Percentiles rank a stretch among this genome's conserved stretches.
Conservation (phyloP, 2,797 vertebrate species). For the Heterohyrax brucei region DNA sequence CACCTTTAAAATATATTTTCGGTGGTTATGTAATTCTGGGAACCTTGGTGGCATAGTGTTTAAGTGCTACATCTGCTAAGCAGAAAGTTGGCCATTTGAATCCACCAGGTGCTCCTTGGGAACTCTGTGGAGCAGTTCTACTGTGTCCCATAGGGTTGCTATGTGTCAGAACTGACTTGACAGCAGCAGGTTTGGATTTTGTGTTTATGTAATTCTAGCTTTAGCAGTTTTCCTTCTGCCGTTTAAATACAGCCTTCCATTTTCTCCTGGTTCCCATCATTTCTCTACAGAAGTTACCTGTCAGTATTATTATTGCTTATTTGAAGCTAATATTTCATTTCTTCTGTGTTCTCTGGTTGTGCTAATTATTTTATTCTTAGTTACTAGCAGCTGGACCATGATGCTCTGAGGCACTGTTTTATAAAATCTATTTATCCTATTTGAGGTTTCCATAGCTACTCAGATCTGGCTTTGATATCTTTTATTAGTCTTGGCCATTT, state of each 20-base stretch:
- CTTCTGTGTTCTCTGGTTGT: not conserved
- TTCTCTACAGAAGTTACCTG: not conserved
- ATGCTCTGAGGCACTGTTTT: not conserved
- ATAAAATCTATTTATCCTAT: not conserved
- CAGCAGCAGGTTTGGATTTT: too few relatives aligned
- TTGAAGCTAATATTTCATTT: conserved; percentile 8
- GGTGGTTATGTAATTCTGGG: not conserved
- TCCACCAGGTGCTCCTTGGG: too few relatives aligned
- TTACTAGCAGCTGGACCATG: not conserved
- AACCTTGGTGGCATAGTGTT: too few relatives aligned
- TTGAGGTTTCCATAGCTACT: not conserved
- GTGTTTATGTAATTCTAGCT: not conserved
- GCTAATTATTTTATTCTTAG: not conserved
- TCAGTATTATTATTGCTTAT: not conserved
- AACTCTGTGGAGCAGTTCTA: too few relatives aligned
- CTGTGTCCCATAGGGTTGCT: too few relatives aligned
- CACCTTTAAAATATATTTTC: not conserved
- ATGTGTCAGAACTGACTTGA: too few relatives aligned
- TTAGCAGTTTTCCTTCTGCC: not conserved
- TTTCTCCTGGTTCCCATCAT: not conserved
- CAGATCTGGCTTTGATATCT: not conserved
- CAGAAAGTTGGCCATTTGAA: too few relatives aligned
- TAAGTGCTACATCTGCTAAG: too few relatives aligned
- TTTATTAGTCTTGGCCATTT: not conserved
- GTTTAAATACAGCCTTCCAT: conserved; percentile 1